These are phyloP conservation scores for Porites lobata DNA, from an alignment of 92 coral and sea anemone species.

Conservation along the genomic window DNA sequence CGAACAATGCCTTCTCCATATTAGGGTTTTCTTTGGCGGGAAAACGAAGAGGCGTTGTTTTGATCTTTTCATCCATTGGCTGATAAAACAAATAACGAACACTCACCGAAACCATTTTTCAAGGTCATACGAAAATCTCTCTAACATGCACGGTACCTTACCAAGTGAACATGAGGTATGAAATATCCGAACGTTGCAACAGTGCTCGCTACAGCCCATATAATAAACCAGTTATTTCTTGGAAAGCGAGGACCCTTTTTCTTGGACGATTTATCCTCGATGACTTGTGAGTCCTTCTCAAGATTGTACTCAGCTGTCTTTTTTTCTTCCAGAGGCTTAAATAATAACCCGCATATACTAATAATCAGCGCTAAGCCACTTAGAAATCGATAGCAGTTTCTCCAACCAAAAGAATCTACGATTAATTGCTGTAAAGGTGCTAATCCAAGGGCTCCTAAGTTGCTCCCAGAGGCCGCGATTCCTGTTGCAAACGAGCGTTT, in stretches of 20 bases:
- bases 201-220: constrained; percentile 89
- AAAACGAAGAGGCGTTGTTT: too few relatives aligned
- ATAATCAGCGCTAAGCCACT: constrained; percentile 82
- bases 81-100: too few relatives aligned
- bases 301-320: constrained; percentile 13
- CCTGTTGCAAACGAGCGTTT: constrained; percentile 97
- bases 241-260: constrained; percentile 57
- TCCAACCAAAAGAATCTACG: constrained; percentile 87
- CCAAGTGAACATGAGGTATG: constrained; percentile 96
- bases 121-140: too few relatives aligned
- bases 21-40: too few relatives aligned
- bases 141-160: constrained; percentile 35
- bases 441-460: constrained; percentile 89
- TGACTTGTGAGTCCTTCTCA: not conserved
- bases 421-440: constrained; percentile 91
- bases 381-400: constrained; percentile 87
- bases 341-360: constrained; percentile 84
- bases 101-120: too few relatives aligned
- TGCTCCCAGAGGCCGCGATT: constrained; percentile 95
- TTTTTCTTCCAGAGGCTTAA: constrained; percentile 75
- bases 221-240: constrained; percentile 75
- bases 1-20: too few relatives aligned
- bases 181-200: constrained; percentile 96
- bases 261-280: not conserved
- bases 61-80: too few relatives aligned